Base-by-base conservation (phyloP, 2,888 invertebrate species). In the Drosophila melanosoma region DNA sequence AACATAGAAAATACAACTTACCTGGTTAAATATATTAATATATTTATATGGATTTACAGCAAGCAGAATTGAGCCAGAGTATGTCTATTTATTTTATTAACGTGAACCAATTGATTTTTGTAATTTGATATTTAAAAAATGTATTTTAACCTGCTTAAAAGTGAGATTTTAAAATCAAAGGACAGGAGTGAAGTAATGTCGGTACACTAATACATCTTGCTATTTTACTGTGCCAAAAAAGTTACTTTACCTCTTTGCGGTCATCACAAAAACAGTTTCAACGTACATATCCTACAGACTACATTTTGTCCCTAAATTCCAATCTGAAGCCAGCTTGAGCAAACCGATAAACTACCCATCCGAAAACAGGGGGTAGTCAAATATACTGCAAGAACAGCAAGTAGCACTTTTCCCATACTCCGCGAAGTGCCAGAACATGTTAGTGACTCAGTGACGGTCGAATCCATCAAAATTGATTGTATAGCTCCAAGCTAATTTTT, bases 21-120 rank as follows among this genome's bases (percentile, higher is more conserved):
- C 98, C 95, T 96, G 95, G 83, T 96, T 96, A 93, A 98, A 98
- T 92, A 96, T 97, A 94, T 97, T 96, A 90, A 98, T 95, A 92
- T 97, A 96, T 94, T 98, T 98, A 94, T 98, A 98, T 5, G 98
- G 98, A 94, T 98, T 98, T 85, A 98, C 98, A 88, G 98, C 98
- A 88, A 98, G 96, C 91, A 98, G 94, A 93, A 98, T 98, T 72
- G 97, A 97, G 85, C 98, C 98, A 67, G 98, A 97, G 94, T 98
- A 98, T 70, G 98, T 98, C 98, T 98, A 80, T 40, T 36, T 58
- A 52, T 7, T 33, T 7, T 42, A 38, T 74, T 60, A 51, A 68
- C 53, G 15, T 65, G 40, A 49, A 74, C 74, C 76, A 79, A 70
- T 35, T 51, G 10, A 1, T 0, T 26, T 4, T 49, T 49, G 23